Evolutionary conservation across 2,797 vertebrate species (phyloP), one percentile per base, ranked within the genome.

Genomic region (Tauraco hartlaubi): DNA sequence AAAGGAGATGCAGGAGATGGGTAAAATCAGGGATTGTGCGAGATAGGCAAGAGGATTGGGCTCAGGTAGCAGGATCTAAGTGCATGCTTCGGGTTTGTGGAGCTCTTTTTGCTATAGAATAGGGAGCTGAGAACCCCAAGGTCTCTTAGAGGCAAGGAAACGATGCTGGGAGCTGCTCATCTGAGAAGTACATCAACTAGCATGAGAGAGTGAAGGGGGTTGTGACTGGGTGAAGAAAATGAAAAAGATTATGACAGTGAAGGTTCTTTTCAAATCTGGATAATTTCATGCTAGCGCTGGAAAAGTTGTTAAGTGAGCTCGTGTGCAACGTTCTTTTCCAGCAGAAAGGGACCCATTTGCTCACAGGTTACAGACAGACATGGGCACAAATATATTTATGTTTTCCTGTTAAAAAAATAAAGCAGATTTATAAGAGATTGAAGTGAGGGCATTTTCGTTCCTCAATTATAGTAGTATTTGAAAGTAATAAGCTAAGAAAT

Each of bases 331-430:
- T 48, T 23, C 8, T 52, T 71, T 83, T 52, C 61, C 46, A 51
- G 26, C 15, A 68, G 37, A 39, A 75, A 54, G 72, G 14, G 9
- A 82, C 44, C 6, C 20, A 5, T 78, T 88, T 76, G 35, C 39
- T 55, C 4, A 37, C 6, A 48, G 25, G 5, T 77, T 74, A 19
- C 44, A 35, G 67, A 48, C 11, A 78, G 61, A 48, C 28, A 51
- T 0, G 0, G 43, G 54, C 52, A 41, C 4, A 49, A 76, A 76
- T 25, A 31, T n/a, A 3, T 31, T 35, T 41, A 26, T 29, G 12
- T 15, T 75, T 73, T 74, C 39, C 18, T 21, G 9, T 37, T 83
- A 64, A 66, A 81, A 76, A 22, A 41, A 29, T 19, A 4, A 48
- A 88, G 15, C 10, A 29, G 2, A 4, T 62, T 84, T 18, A 3